Evolutionary conservation across 2,797 vertebrate genomes (phyloP), one percentile per base, ranked within the genome.

Genomic region (Liparis tanakae): DNA sequence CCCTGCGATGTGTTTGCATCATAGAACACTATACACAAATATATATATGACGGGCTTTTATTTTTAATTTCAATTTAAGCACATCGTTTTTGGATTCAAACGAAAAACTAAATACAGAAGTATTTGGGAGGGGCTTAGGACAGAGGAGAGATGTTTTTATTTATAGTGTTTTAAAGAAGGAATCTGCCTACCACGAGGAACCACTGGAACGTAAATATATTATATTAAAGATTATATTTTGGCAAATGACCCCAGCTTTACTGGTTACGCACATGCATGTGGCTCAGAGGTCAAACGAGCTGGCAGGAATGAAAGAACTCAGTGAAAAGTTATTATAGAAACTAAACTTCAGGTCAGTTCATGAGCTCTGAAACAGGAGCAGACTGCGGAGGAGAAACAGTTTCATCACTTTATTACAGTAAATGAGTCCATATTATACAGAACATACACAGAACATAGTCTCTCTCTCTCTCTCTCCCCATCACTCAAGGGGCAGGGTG

Each of bases 321-420:
- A 17, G 7, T 33, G 25, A 55, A 33, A 10, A 51, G 8, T 56
- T 56, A 33, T 7, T 20, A 4, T 3, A 20, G 56, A 58, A 58
- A 58, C 56, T 58, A 41, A 59, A 59, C 57, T 46, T 18, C 14
- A 34, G 33, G 33, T 12, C 14, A 44, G 59, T 34, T 70, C 22
- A 10, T 7, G 15, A 46, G 20, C 6, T 18, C 56, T 48, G 7
- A 22, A 56, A 51, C 10, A 17, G 3, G 14, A 50, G 50, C 12
- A 2, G 18, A 22, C 5, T 4, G 12, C 8, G 1, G 56, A 51
- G 43, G 18, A 62, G 17, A 69, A 54, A 73, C 87, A 92, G 86
- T 89, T 91, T 91, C 89, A 91, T 87, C 90, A 91, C 91, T 92
- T 92, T 92, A 92, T 92, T 92, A 91, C 87, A 91, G 88, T 90